phyloP scores from a whole-genome alignment of 2,888 invertebrate genomes.

The Drosophila greeni region DNA sequence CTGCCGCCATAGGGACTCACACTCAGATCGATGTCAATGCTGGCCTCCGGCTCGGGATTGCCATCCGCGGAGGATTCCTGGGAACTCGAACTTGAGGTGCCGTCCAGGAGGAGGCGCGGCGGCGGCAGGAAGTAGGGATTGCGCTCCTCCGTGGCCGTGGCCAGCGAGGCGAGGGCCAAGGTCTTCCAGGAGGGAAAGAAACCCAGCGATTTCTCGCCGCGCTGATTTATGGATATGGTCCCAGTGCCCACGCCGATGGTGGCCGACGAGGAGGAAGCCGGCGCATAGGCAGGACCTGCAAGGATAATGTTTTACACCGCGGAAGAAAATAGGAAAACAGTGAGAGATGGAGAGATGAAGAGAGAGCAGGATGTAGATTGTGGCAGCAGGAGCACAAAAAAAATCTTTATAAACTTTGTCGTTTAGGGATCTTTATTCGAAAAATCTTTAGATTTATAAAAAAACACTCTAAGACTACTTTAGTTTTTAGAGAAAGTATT shows the following conservation, averaged over 20 bases:
- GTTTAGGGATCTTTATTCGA: not conserved
- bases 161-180: constrained; percentile 74
- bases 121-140: constrained; percentile 67
- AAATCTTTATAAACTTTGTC: not conserved
- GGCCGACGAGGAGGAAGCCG: constrained; percentile 40
- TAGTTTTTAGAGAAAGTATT: not conserved
- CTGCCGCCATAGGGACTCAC: constrained; percentile 46
- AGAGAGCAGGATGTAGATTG: not conserved
- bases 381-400: not conserved
- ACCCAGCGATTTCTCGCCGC: constrained; percentile 70
- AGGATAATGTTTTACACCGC: constrained; percentile 17
- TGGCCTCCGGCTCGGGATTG: constrained; percentile 29
- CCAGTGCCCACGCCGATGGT: constrained; percentile 19
- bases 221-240: constrained; percentile 29
- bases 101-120: constrained; percentile 69
- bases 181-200: constrained; percentile 78
- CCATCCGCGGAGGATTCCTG: constrained; percentile 28
- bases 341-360: constrained; percentile 10
- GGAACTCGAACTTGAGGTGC: constrained; percentile 49
- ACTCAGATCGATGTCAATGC: constrained; percentile 57
- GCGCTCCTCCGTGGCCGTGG: constrained; percentile 58
- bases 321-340: not conserved
- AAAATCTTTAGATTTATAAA: not conserved
- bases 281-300: constrained; percentile 61
- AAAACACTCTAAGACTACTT: not conserved